Evolutionary conservation across 2,113 vertebrate genomes (phyloP).

Genomic region (Pedionomus torquatus): DNA sequence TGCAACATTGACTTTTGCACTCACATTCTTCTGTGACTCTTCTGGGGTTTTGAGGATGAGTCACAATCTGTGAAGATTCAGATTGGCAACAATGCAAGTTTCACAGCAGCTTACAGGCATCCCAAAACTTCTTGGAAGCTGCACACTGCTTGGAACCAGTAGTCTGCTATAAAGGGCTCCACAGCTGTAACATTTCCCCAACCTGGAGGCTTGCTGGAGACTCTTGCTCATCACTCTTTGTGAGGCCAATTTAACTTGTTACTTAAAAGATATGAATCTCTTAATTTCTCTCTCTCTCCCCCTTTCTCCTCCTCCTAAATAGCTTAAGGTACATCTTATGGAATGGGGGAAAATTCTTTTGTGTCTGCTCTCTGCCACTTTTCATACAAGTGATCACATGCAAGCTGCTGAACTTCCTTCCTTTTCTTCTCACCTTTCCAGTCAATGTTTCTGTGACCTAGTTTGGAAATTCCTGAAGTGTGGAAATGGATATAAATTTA

Average conservation of each 20-base stretch:
- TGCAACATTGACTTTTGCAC: not conserved
- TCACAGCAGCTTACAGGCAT: not conserved
- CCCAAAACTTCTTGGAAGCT: not conserved
- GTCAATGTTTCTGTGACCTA: not conserved
- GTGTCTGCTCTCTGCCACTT: not conserved
- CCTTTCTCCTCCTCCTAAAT: not conserved
- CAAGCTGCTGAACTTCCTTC: not conserved
- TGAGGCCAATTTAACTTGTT: not conserved
- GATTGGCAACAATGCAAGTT: not conserved
- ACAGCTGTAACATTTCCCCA: rapidly evolving
- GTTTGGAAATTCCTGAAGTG: not conserved
- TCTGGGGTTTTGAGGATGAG: not conserved
- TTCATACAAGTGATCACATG: not conserved
- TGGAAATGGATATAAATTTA: not conserved
- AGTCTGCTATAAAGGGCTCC: not conserved
- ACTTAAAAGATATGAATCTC: not conserved
- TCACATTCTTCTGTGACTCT: not conserved
- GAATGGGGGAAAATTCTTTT: not conserved
- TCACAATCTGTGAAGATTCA: not conserved
- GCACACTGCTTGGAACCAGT: not conserved
- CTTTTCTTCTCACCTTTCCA: not conserved
- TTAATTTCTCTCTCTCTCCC: not conserved
- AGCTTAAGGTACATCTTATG: not conserved
- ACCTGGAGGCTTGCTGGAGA: not conserved
- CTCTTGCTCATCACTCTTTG: not conserved